Percentiles rank a stretch among this genome's conserved stretches.
Evolutionary conservation across 1,140 invertebrate species (phyloP).

Genomic region (Procambarus virginalis): DNA sequence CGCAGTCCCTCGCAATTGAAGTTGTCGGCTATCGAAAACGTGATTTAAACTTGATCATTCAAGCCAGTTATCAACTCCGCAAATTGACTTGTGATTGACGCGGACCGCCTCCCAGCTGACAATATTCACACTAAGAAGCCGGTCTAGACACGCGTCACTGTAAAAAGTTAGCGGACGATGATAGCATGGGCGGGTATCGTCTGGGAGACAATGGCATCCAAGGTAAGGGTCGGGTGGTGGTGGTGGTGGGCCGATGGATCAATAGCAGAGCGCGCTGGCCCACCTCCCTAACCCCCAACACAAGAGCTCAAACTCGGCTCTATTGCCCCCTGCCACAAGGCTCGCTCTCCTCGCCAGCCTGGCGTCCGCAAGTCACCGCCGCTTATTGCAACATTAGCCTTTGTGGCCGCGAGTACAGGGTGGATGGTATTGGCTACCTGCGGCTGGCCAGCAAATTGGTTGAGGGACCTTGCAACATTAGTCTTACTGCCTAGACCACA

Average conservation of each 20-base stretch:
- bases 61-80: too few relatives aligned
- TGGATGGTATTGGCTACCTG: not conserved
- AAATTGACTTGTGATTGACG: too few relatives aligned
- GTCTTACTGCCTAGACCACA: not conserved
- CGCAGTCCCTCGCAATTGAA: not conserved
- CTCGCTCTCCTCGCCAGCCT: not conserved
- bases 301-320: not conserved
- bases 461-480: not conserved
- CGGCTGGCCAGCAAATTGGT: not conserved
- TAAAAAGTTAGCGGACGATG: too few relatives aligned
- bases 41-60: not conserved
- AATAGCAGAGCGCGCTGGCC: conserved; percentile 7
- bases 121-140: too few relatives aligned
- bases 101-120: too few relatives aligned
- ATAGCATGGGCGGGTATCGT: not conserved
- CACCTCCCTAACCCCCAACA: not conserved
- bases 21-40: not conserved
- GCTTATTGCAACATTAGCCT: not conserved
- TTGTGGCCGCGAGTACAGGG: not conserved
- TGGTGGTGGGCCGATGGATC: not conserved
- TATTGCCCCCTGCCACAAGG: not conserved
- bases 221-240: not conserved
- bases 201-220: not conserved
- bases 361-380: not conserved
- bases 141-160: too few relatives aligned